Conservation (phyloP, 2,113 vertebrate species). For the Spizaetus ornatus region DNA sequence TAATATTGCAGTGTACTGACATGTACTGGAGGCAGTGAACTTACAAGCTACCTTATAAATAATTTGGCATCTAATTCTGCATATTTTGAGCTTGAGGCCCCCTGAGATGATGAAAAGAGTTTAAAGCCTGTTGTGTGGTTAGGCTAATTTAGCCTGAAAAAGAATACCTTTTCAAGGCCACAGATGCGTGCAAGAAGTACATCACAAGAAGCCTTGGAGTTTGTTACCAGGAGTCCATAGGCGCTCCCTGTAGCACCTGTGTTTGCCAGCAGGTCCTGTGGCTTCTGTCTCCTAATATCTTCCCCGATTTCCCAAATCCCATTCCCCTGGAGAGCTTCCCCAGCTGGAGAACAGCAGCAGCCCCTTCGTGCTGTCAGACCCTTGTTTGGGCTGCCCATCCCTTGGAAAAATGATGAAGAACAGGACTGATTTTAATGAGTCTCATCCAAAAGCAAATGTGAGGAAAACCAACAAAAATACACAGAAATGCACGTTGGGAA, state of each 20-base stretch:
- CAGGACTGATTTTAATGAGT: not conserved
- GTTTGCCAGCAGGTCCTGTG: slow-evolving; percentile 76
- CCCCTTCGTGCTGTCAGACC: slow-evolving; percentile 47
- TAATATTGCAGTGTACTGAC: slow-evolving; percentile 61
- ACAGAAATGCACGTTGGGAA: not conserved
- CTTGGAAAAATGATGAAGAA: not conserved
- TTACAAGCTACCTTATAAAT: slow-evolving; percentile 61
- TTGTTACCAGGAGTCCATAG: slow-evolving; percentile 60
- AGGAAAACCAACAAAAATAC: not conserved
- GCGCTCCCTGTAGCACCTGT: slow-evolving; percentile 72
- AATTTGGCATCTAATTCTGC: slow-evolving; percentile 60
- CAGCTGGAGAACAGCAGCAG: slow-evolving; percentile 8
- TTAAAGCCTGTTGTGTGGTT: slow-evolving; percentile 8
- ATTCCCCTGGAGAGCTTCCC: not conserved
- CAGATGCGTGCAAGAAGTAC: not conserved
- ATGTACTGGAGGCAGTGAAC: slow-evolving; percentile 54
- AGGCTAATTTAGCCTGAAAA: slow-evolving; percentile 12
- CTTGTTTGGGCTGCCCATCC: not conserved
- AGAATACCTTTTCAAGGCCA: not conserved
- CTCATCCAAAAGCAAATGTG: not conserved
- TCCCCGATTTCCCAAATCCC: slow-evolving; percentile 70
- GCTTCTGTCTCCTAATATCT: slow-evolving; percentile 66
- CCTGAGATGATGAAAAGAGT: slow-evolving; percentile 43
- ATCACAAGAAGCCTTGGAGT: slow-evolving; percentile 21
- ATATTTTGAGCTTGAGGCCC: slow-evolving; percentile 46